Evolutionary conservation across 2,888 invertebrate genomes (phyloP).

Genomic region (Philopedon plagiatum): DNA sequence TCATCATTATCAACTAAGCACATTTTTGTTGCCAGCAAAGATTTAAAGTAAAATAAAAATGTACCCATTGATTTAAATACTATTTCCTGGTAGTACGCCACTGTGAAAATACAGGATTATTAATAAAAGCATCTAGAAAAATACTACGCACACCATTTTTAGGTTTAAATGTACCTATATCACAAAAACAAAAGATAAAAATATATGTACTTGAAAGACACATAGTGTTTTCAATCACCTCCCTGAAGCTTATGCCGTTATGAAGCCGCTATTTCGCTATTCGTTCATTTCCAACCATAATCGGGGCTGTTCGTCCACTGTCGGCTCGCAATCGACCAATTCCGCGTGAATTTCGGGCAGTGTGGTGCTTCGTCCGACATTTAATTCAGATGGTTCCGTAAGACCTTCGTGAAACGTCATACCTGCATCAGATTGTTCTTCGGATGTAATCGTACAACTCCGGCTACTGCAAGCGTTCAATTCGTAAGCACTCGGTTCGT

Average conservation of each 20-base stretch:
- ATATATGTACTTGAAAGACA: conserved; percentile 36
- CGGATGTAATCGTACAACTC: conserved; percentile 36
- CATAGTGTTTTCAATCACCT: conserved; percentile 31
- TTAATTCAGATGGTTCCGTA: not conserved
- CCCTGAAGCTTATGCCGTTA: not conserved
- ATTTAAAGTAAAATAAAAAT: conserved; percentile 16
- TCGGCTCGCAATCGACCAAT: conserved; percentile 13
- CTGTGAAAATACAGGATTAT: conserved; percentile 34
- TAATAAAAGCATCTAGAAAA: conserved; percentile 49
- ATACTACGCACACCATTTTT: conserved; percentile 46
- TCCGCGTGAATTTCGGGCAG: conserved; percentile 6
- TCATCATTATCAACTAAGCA: conserved; percentile 14
- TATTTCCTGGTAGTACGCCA: conserved; percentile 15
- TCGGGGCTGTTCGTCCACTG: conserved; percentile 12
- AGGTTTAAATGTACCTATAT: conserved; percentile 48
- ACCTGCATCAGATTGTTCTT: conserved; percentile 20
- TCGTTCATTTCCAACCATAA: conserved; percentile 1
- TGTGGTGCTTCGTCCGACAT: not conserved
- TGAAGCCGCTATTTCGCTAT: not conserved
- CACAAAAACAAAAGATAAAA: conserved; percentile 44
- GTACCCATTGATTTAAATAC: conserved; percentile 13
- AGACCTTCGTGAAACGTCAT: not conserved
- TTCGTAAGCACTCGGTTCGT: conserved; percentile 35
- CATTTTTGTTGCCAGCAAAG: conserved; percentile 33
- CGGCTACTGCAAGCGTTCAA: conserved; percentile 32